Base-by-base conservation (phyloP, 2,113 vertebrate species). In the Pollimyrus isidori region DNA sequence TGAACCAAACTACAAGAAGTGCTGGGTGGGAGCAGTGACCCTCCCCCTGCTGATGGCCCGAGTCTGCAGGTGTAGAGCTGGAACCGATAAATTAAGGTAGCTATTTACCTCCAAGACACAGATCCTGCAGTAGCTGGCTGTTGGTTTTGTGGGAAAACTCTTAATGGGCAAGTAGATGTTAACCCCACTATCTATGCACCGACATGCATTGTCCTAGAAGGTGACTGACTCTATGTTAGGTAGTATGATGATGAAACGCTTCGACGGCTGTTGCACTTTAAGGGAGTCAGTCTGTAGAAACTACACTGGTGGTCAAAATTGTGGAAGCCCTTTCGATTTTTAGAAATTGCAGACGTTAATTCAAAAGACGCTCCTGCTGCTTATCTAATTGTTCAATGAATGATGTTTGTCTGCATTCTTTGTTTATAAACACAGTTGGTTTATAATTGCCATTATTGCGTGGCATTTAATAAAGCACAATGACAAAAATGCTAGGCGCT, bases 1-100 rank as follows among this genome's bases (percentile, higher is more conserved):
- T 92, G 96, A 97, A 95, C 97, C 97, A 95, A 98, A 97, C 95
- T 99, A 98, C 0, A 97, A 98, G 95, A 99, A 98, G 93, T 96
- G 95, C 92, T 99, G 98, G 98, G 94, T 98, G 90, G 98, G 99
- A 88, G 92, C 96, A 23, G 93, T 97, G 92, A 96, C 95, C 10
- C 92, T 99, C 92, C 97, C 98, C 92, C 91, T 99, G 94, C 95
- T 95, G 88, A 96, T 98, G 97, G 97, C 97, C 94, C 97, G 97
- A 91, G 96, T 99, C 94, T 98, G 97, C 5, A 96, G 97, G 93
- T 97, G 96, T 95, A 97, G 96, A 95, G 93, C 96, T 73, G 97
- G 96, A 95, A 95, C 94, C 83, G 96, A 97, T 92, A 96, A 96
- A 95, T 96, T 96, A 96, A 98, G 98, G 98, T 99, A 95, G 92